A percentile compares a stretch with the other conserved stretches of the same genome.
Evolutionary conservation across 2,888 invertebrate species (phyloP).

Genomic region (Trissoscelio sp.): DNA sequence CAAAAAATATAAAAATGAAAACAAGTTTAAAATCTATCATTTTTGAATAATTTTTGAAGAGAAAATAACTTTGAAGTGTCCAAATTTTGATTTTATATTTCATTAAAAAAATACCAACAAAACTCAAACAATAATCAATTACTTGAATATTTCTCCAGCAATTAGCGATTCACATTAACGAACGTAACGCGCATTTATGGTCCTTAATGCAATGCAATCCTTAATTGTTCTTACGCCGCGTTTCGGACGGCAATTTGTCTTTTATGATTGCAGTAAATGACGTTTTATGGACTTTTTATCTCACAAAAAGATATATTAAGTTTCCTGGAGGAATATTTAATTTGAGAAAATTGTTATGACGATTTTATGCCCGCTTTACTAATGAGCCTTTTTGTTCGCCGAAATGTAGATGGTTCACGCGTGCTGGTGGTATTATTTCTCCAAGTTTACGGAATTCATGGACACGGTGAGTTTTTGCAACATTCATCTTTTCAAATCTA

Average conservation of each 20-base stretch:
- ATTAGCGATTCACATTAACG: conserved; percentile 26
- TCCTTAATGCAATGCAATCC: conserved; percentile 38
- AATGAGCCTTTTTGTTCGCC: conserved; percentile 27
- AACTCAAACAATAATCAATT: conserved; percentile 50
- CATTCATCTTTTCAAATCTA: neutral
- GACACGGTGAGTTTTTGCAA: conserved; percentile 91
- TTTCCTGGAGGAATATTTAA: conserved; percentile 57
- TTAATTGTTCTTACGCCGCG: conserved; percentile 38
- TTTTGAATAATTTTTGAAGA: neutral
- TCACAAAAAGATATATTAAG: conserved; percentile 14
- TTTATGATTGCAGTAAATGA: conserved; percentile 48
- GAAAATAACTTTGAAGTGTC: neutral
- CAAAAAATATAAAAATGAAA: neutral
- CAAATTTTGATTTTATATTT: conserved; percentile 27
- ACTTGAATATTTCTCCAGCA: conserved; percentile 48
- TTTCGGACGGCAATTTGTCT: conserved; percentile 33
- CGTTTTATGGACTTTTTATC: conserved; percentile 39
- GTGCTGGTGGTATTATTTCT: conserved; percentile 98
- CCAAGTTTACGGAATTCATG: conserved; percentile 97
- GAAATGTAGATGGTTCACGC: conserved; percentile 93
- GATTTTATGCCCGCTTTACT: conserved; percentile 22
- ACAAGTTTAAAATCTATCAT: neutral
- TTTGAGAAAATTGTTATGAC: conserved; percentile 10
- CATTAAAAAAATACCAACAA: conserved; percentile 45
- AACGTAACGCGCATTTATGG: conserved; percentile 24